Percentiles rank a stretch among this genome's conserved stretches.
phyloP scores from a whole-genome alignment of 2,888 invertebrate genomes.

The Ashinkailepas kermadecensis region DNA sequence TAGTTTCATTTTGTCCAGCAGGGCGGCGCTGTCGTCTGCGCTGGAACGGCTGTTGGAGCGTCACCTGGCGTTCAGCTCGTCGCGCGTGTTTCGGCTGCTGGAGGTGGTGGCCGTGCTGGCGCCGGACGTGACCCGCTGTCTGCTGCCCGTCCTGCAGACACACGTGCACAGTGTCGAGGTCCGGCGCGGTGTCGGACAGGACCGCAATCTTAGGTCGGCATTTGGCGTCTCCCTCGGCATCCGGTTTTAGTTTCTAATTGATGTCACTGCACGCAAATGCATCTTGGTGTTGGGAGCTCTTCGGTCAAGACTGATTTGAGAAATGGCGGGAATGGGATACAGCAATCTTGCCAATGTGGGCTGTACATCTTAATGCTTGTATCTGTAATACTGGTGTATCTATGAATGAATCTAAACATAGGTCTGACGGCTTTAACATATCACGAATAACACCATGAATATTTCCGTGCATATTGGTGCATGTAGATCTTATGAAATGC shows the following conservation, averaged over 20 bases:
- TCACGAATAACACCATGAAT: no score
- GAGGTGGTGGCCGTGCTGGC: conserved; percentile 19
- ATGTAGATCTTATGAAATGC: no score
- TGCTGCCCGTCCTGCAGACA: neutral
- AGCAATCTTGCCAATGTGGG: neutral
- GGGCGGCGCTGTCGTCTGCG: conserved; percentile 11
- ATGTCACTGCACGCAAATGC: no score
- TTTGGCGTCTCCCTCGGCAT: no score
- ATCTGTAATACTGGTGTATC: no score
- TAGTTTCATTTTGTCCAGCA: neutral
- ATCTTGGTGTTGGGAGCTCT: no score
- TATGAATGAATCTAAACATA: no score
- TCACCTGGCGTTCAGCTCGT: neutral
- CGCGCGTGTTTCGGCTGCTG: conserved; percentile 3
- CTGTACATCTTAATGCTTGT: neutral
- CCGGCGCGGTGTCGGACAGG: conserved; percentile 1
- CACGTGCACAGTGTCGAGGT: neutral
- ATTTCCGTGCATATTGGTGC: no score
- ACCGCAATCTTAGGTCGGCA: neutral
- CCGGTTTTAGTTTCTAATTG: no score
- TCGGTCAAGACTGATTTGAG: no score
- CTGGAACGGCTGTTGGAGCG: conserved; percentile 5
- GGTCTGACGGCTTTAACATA: no score
- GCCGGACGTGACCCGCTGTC: neutral
- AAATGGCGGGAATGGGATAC: neutral